Percentiles rank a stretch among this genome's conserved stretches.
Conservation (phyloP, 2,113 vertebrate species). For the Hucho hucho region DNA sequence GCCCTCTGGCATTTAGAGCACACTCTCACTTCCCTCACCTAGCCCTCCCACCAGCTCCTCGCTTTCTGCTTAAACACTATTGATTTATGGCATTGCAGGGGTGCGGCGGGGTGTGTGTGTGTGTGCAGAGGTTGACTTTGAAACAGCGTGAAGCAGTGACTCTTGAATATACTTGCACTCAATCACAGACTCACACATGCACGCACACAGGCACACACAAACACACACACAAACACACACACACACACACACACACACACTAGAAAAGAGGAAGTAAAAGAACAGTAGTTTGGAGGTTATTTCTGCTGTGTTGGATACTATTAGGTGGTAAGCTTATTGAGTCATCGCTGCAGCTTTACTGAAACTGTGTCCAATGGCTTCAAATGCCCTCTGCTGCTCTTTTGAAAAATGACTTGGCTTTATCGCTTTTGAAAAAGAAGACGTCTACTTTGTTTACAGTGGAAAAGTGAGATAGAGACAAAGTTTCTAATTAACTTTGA, state of each 20-base stretch:
- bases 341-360: neutral
- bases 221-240: neutral
- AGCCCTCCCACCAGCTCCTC: constrained; percentile 42
- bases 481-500: neutral
- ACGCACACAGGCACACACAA: neutral
- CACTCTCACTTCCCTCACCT: constrained; percentile 49
- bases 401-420: neutral
- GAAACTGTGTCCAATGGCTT: neutral
- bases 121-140: constrained; percentile 4
- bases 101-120: neutral
- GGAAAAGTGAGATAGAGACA: neutral
- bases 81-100: constrained; percentile 46
- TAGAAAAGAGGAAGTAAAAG: too few relatives aligned
- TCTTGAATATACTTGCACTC: constrained; percentile 4
- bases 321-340: neutral
- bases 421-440: neutral
- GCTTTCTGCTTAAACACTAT: constrained; percentile 50
- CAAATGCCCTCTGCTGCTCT: neutral
- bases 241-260: neutral
- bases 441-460: too few relatives aligned
- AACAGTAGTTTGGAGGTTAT: too few relatives aligned
- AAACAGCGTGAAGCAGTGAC: neutral
- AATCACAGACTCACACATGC: neutral
- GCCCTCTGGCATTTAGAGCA: constrained; percentile 57
- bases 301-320: too few relatives aligned